Base-by-base conservation (phyloP, 2,888 invertebrate genomes). In the Tachystola acroxantha region DNA sequence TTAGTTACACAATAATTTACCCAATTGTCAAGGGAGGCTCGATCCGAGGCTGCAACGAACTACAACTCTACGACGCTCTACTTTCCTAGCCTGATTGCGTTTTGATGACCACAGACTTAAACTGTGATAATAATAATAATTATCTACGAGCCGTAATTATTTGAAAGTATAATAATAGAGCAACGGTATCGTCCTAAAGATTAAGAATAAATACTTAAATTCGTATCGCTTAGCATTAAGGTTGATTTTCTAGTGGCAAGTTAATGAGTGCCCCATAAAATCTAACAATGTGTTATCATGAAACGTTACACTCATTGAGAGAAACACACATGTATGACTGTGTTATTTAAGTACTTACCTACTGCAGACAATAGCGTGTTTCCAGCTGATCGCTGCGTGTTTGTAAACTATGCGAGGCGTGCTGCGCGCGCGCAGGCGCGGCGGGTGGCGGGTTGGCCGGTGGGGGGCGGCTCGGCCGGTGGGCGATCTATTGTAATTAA, bases 401-500 rank as follows among this genome's bases (percentile, higher is more conserved):
- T n/a, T 28, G 9, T 28, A 28, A 14, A 13, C 24, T n/a, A n/a
- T n/a, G 28, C 13, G 28, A 13, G 28, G 12, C 13, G 19, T 16
- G 13, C 19, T 10, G 31, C 19, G 31, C 12, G 7, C 19, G 31
- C 31, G 31, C 30, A 16, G 7, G 16, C 30, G n/a, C 24, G n/a
- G n/a, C 24, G 24, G 3, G 20, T 9, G 20, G 3, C 20, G 3
- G 20, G 19, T 7, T n/a, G 19, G 19, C 19, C 7, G 22, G 22
- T 9, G 22, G 22, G 6, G 22, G 4, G 22, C 22, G 1, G 24
- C 24, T 9, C n/a, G 3, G 22, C 22, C 4, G 19, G 22, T 9
- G 22, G 22, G 24, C 24, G 24, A 2, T n/a, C 42, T 39, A 45
- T 45, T 54, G 51, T 56, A 35, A 37, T 34, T 37, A 59, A 45